phyloP scores from a whole-genome alignment of 2,888 invertebrate species.

The Biston stratarius region DNA sequence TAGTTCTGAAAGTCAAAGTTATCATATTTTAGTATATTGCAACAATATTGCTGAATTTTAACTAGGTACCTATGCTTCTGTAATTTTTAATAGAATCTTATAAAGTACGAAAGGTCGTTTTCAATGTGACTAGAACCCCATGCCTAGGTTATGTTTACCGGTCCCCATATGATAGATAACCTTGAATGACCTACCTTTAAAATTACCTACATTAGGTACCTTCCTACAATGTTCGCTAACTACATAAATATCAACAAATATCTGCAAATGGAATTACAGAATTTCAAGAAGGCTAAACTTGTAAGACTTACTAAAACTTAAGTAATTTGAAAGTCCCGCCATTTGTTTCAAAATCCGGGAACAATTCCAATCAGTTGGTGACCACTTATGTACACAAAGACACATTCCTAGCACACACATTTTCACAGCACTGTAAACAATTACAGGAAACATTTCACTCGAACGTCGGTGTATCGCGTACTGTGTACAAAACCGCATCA shows the following conservation, averaged over 20 bases:
- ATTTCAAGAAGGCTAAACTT: conserved; percentile 4
- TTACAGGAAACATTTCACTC: conserved; percentile 52
- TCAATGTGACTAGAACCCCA: conserved; percentile 72
- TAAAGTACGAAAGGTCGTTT: conserved; percentile 70
- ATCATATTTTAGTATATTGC: not conserved
- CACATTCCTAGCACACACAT: conserved; percentile 35
- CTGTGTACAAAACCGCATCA: conserved; percentile 76
- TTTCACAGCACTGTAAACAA: conserved; percentile 58
- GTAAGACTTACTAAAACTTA: conserved; percentile 51
- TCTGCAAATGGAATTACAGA: not conserved
- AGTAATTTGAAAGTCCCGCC: conserved; percentile 68
- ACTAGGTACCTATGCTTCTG: not conserved
- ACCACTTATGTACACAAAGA: conserved; percentile 41
- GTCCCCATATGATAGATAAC: conserved; percentile 74
- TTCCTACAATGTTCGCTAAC: conserved; percentile 23
- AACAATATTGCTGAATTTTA: not conserved
- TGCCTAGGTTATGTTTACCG: conserved; percentile 78
- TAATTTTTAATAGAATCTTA: conserved; percentile 7
- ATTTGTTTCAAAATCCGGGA: conserved; percentile 48
- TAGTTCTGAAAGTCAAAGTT: not conserved
- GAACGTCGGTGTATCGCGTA: conserved; percentile 64
- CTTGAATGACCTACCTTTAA: conserved; percentile 81
- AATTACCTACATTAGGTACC: conserved; percentile 41
- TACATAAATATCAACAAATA: conserved; percentile 25
- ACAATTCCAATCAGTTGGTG: conserved; percentile 49